A percentile compares a stretch with the other conserved stretches of the same genome.
phyloP scores from a whole-genome alignment of 1,140 invertebrate genomes.

The Hesperophylax magnus region DNA sequence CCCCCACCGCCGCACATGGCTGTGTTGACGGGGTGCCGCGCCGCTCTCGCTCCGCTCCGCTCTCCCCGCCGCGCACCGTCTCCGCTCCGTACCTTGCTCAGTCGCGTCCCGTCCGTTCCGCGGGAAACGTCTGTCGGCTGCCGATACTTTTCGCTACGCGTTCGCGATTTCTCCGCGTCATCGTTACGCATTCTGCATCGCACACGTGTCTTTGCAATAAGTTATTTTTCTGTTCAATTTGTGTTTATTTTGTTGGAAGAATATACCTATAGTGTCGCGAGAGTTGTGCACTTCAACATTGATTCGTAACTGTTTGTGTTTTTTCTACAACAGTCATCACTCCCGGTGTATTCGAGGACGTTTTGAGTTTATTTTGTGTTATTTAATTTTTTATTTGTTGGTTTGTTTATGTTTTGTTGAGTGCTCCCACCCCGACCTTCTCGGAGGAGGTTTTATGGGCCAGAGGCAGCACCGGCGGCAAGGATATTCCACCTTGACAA shows the following conservation, averaged over 20 bases:
- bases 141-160: background rate
- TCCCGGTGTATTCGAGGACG: background rate
- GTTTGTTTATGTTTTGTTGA: slow-evolving; percentile 53
- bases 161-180: slow-evolving; percentile 15
- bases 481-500: slow-evolving; percentile 47
- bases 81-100: slow-evolving; percentile 2
- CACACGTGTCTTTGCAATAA: slow-evolving; percentile 30
- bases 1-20: slow-evolving; percentile 41
- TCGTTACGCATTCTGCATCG: slow-evolving; percentile 21
- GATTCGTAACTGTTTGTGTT: background rate
- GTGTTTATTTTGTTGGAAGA: slow-evolving; percentile 37
- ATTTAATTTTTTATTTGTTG: slow-evolving; percentile 45
- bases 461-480: slow-evolving; percentile 17
- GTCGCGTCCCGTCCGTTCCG: slow-evolving; percentile 51
- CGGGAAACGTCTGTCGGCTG: slow-evolving; percentile 26
- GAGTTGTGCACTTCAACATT: slow-evolving; percentile 5
- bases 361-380: slow-evolving; percentile 46
- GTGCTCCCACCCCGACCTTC: slow-evolving; percentile 26
- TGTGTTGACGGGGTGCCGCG: slow-evolving; percentile 42
- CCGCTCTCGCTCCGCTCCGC: slow-evolving; percentile 8
- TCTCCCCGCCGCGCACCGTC: slow-evolving; percentile 6
- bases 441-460: slow-evolving; percentile 25
- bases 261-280: background rate
- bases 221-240: slow-evolving; percentile 36
- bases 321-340: background rate